Evolutionary conservation across 2,113 vertebrate species (phyloP).

Genomic region (Passer domesticus): DNA sequence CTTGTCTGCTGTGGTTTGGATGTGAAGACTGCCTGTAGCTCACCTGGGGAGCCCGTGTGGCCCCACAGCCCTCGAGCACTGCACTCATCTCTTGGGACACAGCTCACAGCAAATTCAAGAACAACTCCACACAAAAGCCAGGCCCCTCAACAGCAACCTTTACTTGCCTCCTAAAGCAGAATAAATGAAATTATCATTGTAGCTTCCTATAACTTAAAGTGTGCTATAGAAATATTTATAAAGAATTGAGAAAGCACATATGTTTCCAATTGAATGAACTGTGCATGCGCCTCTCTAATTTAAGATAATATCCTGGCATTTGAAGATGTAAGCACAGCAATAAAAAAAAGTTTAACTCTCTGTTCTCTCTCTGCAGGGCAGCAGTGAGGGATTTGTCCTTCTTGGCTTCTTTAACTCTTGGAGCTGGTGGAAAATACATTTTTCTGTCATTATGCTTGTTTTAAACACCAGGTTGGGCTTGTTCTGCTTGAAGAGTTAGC

Average conservation of each 20-base stretch:
- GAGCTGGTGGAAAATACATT: background rate
- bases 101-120: background rate
- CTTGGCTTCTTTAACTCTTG: background rate
- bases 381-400: background rate
- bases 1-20: background rate
- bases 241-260: background rate
- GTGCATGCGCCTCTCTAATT: background rate
- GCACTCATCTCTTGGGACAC: background rate
- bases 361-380: background rate
- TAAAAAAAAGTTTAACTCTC: background rate
- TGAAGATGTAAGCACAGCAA: background rate
- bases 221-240: background rate
- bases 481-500: background rate
- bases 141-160: background rate
- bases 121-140: background rate
- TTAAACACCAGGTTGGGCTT: background rate
- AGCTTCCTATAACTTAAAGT: background rate
- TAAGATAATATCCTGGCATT: background rate
- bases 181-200: background rate
- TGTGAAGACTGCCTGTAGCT: background rate
- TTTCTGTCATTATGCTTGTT: background rate
- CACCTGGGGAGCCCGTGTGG: background rate
- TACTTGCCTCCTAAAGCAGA: background rate
- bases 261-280: background rate
- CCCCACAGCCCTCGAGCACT: fast-evolving